Percentiles rank a stretch among this genome's conserved stretches.
Conservation (phyloP, 2,797 vertebrate genomes). For the Discoglossus pictus region DNA sequence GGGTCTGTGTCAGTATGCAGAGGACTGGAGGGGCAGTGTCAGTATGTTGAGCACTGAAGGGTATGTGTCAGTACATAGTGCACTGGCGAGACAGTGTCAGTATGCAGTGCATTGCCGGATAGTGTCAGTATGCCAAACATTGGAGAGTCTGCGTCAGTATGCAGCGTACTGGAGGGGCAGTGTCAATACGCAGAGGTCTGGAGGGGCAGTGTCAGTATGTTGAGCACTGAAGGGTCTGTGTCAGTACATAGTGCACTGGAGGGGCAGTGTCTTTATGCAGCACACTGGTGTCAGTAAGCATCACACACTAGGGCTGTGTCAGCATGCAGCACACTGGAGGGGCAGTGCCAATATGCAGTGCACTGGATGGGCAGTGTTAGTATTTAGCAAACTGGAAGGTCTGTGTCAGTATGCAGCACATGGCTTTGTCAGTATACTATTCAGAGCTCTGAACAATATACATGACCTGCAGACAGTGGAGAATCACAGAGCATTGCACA, state of each 20-base stretch:
- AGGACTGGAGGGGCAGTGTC: slow-evolving; percentile 15
- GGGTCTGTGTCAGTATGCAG: too few relatives aligned
- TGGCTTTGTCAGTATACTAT: too few relatives aligned
- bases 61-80: slow-evolving; percentile 24
- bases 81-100: neutral
- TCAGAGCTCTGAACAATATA: too few relatives aligned
- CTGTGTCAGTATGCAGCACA: slow-evolving; percentile 7
- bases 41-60: slow-evolving; percentile 25
- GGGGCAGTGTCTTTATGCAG: slow-evolving; percentile 14
- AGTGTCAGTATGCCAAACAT: slow-evolving; percentile 13
- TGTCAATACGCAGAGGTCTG: too few relatives aligned
- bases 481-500: neutral
- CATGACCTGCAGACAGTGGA: too few relatives aligned
- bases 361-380: too few relatives aligned
- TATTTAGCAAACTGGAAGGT: too few relatives aligned
- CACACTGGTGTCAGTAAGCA: slow-evolving; percentile 13
- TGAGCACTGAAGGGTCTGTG: slow-evolving; percentile 4
- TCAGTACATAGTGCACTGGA: neutral
- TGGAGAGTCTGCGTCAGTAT: slow-evolving; percentile 12
- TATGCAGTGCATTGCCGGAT: neutral
- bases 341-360: too few relatives aligned
- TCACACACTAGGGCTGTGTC: slow-evolving; percentile 14
- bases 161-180: slow-evolving; percentile 23
- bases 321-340: slow-evolving; percentile 25
- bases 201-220: slow-evolving; percentile 24